Evolutionary conservation across 2,888 invertebrate species (phyloP), one percentile per base, ranked within the genome.

Genomic region (Clostera curtula): DNA sequence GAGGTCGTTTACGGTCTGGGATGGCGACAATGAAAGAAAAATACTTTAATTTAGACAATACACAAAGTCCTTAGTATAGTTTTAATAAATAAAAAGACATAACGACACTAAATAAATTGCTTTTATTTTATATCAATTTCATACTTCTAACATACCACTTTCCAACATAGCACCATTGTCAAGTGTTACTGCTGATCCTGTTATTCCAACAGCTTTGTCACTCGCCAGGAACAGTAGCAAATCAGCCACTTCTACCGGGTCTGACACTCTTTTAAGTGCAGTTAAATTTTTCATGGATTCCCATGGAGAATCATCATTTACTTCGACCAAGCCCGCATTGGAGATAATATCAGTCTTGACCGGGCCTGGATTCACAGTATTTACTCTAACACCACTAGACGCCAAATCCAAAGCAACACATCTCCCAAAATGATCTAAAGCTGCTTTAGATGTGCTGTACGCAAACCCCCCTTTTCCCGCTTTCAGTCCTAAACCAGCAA

Each of bases 141-240:
- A n/a, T n/a, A n/a, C n/a, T n/a, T n/a, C n/a, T n/a, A n/a, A n/a
- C n/a, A n/a, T n/a, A n/a, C n/a, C n/a, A n/a, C n/a, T n/a, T n/a
- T n/a, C 10, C 15, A 23, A 23, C 23, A 23, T 2, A 9, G 15
- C 15, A n/a, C 23, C 23, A 7, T 23, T 23, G 7, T 23, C 23
- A 15, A 23, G 14, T 6, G 15, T 7, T 3, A 6, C 14, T 10
- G 14, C 14, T 5, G 23, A 23, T 5, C 23, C 23, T 10, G 14
- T 23, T 3, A 23, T 23, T 10, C 23, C 15, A 6, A 3, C 7
- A 15, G 23, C 23, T 9, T 23, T 23, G 2, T 23, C 23, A 6
- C 23, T 15, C 4, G 7, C 23, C 12, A 23, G 10, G 15, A 15
- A 23, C 4, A 15, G 6, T 9, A 23, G 2, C 4, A 23, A 10